Evolutionary conservation across 1,140 invertebrate genomes (phyloP).

Genomic region (Hirudo medicinalis): DNA sequence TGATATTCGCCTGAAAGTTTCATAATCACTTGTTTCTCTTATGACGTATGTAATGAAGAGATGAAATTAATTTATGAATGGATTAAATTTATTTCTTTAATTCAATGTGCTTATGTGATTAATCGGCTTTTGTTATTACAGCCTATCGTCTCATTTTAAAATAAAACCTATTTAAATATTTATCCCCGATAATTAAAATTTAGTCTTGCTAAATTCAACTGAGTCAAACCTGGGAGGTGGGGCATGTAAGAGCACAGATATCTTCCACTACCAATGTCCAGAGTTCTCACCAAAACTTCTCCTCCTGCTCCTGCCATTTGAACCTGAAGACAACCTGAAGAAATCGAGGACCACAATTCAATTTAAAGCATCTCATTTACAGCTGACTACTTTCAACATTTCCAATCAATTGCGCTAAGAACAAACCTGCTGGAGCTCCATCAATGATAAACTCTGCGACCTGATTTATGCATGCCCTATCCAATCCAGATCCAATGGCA

Average conservation of each 20-base stretch:
- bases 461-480: constrained; percentile 69
- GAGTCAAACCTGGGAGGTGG: not conserved
- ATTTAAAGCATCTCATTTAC: too few species aligned
- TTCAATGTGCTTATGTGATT: too few species aligned
- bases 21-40: too few species aligned
- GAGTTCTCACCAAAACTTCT: not conserved
- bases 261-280: constrained; percentile 4
- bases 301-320: not conserved
- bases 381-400: constrained; percentile 22
- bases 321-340: not conserved
- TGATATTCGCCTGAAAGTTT: constrained; percentile 47
- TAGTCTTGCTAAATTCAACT: too few species aligned
- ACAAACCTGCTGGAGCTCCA: constrained; percentile 56
- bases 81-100: too few species aligned
- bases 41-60: too few species aligned
- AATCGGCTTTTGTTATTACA: too few species aligned
- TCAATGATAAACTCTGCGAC: constrained; percentile 88
- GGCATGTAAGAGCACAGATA: constrained; percentile 8
- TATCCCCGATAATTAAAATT: too few species aligned
- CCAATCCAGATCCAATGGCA: constrained; percentile 74
- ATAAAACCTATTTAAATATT: too few species aligned
- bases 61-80: too few species aligned
- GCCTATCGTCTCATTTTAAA: too few species aligned
- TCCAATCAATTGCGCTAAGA: not conserved
- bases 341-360: too few species aligned